Conservation (phyloP, 2,113 vertebrate species). For the Lampris incognitus region DNA sequence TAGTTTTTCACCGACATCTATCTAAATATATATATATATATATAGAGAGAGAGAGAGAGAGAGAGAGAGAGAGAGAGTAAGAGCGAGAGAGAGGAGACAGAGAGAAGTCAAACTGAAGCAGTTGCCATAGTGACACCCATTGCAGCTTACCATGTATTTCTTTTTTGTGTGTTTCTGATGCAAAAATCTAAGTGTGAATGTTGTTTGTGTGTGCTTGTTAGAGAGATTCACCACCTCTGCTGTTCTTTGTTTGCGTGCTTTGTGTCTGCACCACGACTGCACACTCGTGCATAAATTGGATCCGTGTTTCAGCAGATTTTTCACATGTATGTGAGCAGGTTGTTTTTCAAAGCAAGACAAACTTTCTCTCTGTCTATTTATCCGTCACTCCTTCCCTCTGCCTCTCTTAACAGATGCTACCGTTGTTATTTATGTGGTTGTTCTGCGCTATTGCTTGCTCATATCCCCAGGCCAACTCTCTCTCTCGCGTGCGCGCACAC, state of each 20-base stretch:
- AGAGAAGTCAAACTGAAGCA: conserved; percentile 73
- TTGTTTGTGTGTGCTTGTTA: conserved; percentile 1
- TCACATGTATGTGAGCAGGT: conserved; percentile 21
- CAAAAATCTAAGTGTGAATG: conserved; percentile 3
- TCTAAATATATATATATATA: too few relatives aligned
- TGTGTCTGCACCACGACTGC: neutral
- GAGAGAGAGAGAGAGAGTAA: conserved; percentile 14
- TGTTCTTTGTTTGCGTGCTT: conserved; percentile 1
- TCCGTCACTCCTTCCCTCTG: conserved; percentile 9
- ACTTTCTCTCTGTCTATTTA: conserved; percentile 3
- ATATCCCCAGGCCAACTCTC: conserved; percentile 53
- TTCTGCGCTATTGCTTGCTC: conserved; percentile 62
- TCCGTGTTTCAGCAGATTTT: conserved; percentile 38
- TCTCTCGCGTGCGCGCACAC: conserved; percentile 15
- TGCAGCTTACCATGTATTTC: conserved; percentile 69
- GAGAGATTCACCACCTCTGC: neutral
- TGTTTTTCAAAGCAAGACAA: conserved; percentile 17
- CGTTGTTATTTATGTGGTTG: conserved; percentile 71
- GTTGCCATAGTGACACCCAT: conserved; percentile 79
- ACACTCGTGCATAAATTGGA: conserved; percentile 2
- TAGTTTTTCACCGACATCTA: too few relatives aligned
- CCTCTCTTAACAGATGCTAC: conserved; percentile 61
- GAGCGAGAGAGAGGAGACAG: conserved; percentile 28
- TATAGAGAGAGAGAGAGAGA: too few relatives aligned
- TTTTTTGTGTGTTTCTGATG: conserved; percentile 45